These are phyloP conservation scores for Thryonomys swinderianus DNA, from an alignment of 2,113 vertebrate species.

Conservation along the genomic window DNA sequence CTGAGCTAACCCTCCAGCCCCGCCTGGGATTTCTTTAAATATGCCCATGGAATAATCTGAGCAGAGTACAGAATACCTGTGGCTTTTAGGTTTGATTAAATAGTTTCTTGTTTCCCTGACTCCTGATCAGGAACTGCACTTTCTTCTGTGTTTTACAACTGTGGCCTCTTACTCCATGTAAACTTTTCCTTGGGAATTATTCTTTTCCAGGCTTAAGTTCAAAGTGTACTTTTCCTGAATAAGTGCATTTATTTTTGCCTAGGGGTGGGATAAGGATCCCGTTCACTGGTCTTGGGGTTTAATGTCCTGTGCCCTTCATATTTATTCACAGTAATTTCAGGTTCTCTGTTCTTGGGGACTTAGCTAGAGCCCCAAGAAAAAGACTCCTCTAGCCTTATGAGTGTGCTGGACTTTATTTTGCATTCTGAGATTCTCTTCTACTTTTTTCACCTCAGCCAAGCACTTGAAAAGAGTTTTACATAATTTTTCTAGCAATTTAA, in stretches of 20 bases:
- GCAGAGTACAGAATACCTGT: neutral
- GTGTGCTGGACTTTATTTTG: neutral
- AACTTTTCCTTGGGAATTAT: neutral
- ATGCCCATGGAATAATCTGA: neutral
- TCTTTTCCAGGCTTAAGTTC: neutral
- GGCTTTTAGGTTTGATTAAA: neutral
- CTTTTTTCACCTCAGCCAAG: neutral
- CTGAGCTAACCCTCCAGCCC: too few relatives aligned
- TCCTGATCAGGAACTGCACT: neutral
- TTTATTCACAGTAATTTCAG: neutral
- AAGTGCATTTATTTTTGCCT: neutral
- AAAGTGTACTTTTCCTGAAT: neutral
- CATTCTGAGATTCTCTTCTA: neutral
- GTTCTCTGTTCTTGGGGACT: neutral
- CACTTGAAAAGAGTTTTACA: neutral
- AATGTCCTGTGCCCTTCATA: neutral
- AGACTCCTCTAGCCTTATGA: neutral
- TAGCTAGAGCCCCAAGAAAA: neutral
- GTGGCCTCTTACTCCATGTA: neutral
- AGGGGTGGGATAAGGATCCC: neutral
- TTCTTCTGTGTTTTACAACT: neutral
- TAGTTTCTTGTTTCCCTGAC: neutral
- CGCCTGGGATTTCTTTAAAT: neutral
- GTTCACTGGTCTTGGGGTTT: neutral
- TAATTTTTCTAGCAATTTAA: slow-evolving; percentile 14